Conservation (phyloP, 2,113 vertebrate species). For the Osmerus eperlanus region DNA sequence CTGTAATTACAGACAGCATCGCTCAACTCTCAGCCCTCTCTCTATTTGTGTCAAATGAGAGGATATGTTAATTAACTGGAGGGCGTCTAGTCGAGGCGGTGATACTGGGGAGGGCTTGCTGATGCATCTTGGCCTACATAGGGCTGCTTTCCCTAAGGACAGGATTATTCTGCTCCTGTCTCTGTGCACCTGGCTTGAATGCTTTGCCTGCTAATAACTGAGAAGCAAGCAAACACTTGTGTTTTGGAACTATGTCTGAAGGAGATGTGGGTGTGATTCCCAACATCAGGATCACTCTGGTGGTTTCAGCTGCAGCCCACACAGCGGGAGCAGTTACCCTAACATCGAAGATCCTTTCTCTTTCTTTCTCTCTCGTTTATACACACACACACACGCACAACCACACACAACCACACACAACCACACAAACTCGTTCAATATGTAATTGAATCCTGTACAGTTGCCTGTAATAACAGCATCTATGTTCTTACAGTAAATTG, state of each 20-base stretch:
- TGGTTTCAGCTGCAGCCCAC: no score
- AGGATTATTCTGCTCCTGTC: background rate
- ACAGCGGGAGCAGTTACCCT: no score
- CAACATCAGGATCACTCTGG: no score
- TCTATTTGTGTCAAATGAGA: constrained; percentile 59
- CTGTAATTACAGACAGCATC: constrained; percentile 66
- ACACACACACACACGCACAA: background rate
- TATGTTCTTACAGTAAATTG: constrained; percentile 48
- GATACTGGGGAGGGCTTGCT: background rate
- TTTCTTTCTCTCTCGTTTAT: no score
- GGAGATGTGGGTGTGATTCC: no score
- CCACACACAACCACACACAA: background rate
- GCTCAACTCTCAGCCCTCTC: constrained; percentile 52
- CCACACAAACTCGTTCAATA: background rate
- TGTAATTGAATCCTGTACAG: constrained; percentile 19
- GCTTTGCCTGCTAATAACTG: no score
- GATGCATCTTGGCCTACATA: constrained; percentile 46
- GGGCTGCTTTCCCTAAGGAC: constrained; percentile 10
- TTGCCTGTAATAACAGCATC: constrained; percentile 39
- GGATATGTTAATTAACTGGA: constrained; percentile 67
- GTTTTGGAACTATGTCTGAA: no score
- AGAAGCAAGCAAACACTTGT: no score
- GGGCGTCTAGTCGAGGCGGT: constrained; percentile 9
- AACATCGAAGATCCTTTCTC: no score
- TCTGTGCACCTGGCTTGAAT: no score